Evolutionary conservation across 2,888 invertebrate species (phyloP).

Genomic region (Himalopsyche japonica): DNA sequence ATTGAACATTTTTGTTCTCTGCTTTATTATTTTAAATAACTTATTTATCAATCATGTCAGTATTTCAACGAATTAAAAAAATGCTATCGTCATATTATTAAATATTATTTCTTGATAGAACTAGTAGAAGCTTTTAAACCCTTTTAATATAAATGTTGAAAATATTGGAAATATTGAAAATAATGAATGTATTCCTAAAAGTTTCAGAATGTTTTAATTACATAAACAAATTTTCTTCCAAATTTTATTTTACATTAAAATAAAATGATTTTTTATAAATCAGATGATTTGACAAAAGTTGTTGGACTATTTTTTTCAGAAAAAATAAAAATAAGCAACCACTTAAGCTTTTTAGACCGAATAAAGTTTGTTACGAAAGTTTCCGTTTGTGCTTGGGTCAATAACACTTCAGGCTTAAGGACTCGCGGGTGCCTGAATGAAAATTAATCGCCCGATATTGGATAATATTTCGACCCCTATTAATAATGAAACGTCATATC

Average conservation of each 20-base stretch:
- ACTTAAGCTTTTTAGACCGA: not conserved
- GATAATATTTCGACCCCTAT: constrained; percentile 20
- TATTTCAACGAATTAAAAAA: too few relatives aligned
- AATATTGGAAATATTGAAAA: not conserved
- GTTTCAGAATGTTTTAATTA: not conserved
- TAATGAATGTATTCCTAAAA: not conserved
- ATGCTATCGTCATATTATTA: too few relatives aligned
- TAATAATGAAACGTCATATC: constrained; percentile 10
- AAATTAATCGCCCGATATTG: constrained; percentile 21
- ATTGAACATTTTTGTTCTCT: too few relatives aligned
- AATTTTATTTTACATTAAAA: too few relatives aligned
- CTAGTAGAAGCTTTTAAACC: too few relatives aligned
- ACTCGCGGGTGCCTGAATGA: constrained; percentile 7
- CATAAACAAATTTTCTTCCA: too few relatives aligned
- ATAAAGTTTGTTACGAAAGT: not conserved
- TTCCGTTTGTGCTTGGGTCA: not conserved
- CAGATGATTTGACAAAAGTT: too few relatives aligned
- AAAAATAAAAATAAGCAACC: not conserved
- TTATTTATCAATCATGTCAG: too few relatives aligned
- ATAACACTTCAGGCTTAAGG: not conserved
- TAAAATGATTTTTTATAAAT: too few relatives aligned
- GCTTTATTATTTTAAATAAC: too few relatives aligned
- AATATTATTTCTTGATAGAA: too few relatives aligned
- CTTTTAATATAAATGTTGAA: too few relatives aligned
- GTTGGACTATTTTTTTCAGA: not conserved